phyloP scores from a whole-genome alignment of 1,140 invertebrate species.

The Cherax destructor region DNA sequence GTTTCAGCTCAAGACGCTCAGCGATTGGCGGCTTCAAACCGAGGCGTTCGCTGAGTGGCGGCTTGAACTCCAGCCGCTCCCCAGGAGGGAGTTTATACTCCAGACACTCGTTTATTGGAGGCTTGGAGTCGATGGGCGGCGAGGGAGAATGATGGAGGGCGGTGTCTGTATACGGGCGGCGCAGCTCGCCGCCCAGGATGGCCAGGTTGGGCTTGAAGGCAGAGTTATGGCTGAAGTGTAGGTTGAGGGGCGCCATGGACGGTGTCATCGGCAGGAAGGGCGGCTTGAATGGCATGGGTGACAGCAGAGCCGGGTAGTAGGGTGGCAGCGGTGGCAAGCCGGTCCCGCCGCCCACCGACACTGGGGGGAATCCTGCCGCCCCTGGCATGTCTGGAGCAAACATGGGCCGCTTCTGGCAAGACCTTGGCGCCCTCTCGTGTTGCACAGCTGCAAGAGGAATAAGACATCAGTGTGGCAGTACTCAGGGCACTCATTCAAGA shows the following conservation, averaged over 20 bases:
- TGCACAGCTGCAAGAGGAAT: conserved; percentile 84
- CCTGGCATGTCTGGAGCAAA: conserved; percentile 72
- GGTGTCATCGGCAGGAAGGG: conserved; percentile 68
- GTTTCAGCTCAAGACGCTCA: conserved; percentile 38
- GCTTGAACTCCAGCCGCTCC: conserved; percentile 41
- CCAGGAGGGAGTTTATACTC: conserved; percentile 14
- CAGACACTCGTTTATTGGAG: conserved; percentile 45
- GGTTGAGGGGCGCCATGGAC: conserved; percentile 71
- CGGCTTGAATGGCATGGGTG: conserved; percentile 72
- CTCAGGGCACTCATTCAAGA: not conserved
- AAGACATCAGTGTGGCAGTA: not conserved
- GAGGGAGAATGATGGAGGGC: conserved; percentile 75
- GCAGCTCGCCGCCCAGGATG: conserved; percentile 64
- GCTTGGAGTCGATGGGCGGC: conserved; percentile 59
- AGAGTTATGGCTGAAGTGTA: conserved; percentile 70
- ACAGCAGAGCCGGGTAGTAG: conserved; percentile 73
- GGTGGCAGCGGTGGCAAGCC: conserved; percentile 71
- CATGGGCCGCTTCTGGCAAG: conserved; percentile 74
- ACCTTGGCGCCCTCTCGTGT: conserved; percentile 88
- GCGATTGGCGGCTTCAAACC: conserved; percentile 43
- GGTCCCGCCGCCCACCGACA: conserved; percentile 59
- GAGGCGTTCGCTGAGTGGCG: conserved; percentile 38
- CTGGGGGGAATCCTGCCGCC: conserved; percentile 62
- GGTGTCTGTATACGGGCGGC: conserved; percentile 49
- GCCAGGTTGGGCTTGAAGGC: conserved; percentile 73